These are phyloP conservation scores for Dermatemys mawii DNA, from an alignment of 2,113 vertebrate species.

Conservation along the genomic window DNA sequence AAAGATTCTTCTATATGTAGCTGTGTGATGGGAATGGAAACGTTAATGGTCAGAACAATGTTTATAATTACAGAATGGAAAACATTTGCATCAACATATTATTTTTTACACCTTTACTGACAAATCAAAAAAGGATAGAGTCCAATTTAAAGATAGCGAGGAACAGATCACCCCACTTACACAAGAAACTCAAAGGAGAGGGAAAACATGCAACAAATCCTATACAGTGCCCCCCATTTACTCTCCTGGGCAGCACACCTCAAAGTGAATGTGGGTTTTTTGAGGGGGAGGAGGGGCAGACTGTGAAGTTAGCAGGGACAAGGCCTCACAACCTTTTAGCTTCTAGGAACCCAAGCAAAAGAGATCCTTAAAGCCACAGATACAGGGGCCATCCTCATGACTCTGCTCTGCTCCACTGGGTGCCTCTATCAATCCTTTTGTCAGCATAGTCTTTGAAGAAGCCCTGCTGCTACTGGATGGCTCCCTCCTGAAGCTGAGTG, in stretches of 20 bases:
- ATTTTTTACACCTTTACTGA: neutral
- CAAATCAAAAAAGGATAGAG: neutral
- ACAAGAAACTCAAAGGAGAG: neutral
- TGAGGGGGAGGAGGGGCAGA: neutral
- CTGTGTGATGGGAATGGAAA: accelerated
- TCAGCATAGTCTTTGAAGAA: neutral
- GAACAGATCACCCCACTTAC: neutral
- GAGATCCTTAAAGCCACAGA: neutral
- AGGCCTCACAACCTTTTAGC: neutral
- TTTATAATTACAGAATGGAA: neutral
- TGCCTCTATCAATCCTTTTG: neutral
- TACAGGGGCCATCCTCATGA: neutral
- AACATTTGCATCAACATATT: neutral
- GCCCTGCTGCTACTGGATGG: neutral
- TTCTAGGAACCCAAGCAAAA: neutral
- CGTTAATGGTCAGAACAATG: too few relatives aligned
- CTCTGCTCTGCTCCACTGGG: neutral
- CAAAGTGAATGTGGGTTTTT: too few relatives aligned
- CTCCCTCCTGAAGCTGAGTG: neutral
- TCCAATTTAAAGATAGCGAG: neutral
- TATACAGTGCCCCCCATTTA: neutral
- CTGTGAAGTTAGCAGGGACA: neutral
- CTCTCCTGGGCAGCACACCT: neutral
- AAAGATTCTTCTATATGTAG: neutral
- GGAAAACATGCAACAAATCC: neutral